These are phyloP conservation scores for Diplodus sargus DNA, from an alignment of 2,797 vertebrate species.

Conservation along the genomic window DNA sequence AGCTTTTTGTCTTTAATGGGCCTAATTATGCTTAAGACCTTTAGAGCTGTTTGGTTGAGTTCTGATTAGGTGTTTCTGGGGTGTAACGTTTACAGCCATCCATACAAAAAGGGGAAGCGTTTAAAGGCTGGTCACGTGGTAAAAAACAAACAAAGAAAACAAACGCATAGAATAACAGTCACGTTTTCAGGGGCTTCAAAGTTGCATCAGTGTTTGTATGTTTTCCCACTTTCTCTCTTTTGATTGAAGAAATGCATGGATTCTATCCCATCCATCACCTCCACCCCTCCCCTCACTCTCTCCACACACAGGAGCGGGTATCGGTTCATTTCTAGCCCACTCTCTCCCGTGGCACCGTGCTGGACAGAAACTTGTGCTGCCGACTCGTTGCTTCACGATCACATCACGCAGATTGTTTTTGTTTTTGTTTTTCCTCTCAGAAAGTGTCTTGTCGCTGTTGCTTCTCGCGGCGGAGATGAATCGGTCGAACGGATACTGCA, in stretches of 20 bases:
- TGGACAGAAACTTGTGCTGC: constrained; percentile 62
- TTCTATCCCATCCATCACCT: constrained; percentile 74
- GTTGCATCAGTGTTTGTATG: constrained; percentile 59
- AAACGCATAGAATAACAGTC: constrained; percentile 25
- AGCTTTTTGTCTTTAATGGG: constrained; percentile 69
- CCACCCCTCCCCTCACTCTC: constrained; percentile 70
- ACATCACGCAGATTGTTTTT: constrained; percentile 5
- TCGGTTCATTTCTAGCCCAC: constrained; percentile 68
- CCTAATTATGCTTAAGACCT: constrained; percentile 76
- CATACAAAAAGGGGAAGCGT: constrained; percentile 30
- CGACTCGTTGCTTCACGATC: constrained; percentile 23
- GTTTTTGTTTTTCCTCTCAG: constrained; percentile 9
- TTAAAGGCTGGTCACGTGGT: neutral
- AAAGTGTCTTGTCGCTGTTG: constrained; percentile 14
- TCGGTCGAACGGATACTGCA: constrained; percentile 39
- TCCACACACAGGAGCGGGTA: constrained; percentile 61
- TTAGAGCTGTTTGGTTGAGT: constrained; percentile 57
- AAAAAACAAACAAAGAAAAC: neutral
- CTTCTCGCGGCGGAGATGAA: constrained; percentile 50
- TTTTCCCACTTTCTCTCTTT: constrained; percentile 60
- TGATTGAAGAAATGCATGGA: constrained; percentile 71
- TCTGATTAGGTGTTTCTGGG: constrained; percentile 47
- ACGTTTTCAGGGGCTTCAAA: constrained; percentile 37
- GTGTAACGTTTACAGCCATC: constrained; percentile 28
- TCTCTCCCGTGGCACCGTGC: constrained; percentile 68